Evolutionary conservation across 2,797 vertebrate species (phyloP).

Genomic region (Odontamblyopus lacepedii): DNA sequence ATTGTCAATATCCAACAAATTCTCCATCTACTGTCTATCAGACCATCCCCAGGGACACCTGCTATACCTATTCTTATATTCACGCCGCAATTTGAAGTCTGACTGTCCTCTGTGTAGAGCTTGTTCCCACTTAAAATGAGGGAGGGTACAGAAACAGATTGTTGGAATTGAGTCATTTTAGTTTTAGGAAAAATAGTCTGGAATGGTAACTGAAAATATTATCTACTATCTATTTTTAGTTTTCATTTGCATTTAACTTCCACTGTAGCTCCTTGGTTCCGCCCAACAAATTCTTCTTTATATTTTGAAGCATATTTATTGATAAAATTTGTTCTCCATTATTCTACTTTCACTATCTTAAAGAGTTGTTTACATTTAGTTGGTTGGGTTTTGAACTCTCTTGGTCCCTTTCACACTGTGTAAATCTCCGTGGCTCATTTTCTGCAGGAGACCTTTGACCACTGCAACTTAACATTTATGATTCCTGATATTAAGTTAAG

Average conservation of each 20-base stretch:
- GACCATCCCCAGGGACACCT: too few relatives aligned
- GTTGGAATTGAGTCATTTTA: too few relatives aligned
- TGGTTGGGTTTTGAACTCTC: conserved; percentile 31
- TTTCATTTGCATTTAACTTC: neutral
- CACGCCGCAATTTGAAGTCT: too few relatives aligned
- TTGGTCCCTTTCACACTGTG: conserved; percentile 16
- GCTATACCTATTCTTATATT: too few relatives aligned
- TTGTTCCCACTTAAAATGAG: too few relatives aligned
- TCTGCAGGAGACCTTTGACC: conserved; percentile 43
- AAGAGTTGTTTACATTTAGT: conserved; percentile 36
- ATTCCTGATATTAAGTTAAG: conserved; percentile 6
- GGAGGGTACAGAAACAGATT: too few relatives aligned
- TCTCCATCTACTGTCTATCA: too few relatives aligned
- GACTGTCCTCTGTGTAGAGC: too few relatives aligned
- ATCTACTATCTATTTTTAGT: conserved; percentile 18
- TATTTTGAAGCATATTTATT: conserved; percentile 20
- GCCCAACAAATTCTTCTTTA: conserved; percentile 15
- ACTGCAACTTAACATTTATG: conserved; percentile 42
- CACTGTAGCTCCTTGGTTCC: neutral
- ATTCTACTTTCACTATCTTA: conserved; percentile 55
- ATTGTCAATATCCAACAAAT: too few relatives aligned
- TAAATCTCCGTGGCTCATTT: conserved; percentile 45
- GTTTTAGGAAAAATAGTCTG: too few relatives aligned
- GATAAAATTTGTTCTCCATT: conserved; percentile 37
- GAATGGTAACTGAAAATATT: neutral